Evolutionary conservation across 2,113 vertebrate genomes (phyloP), one percentile per base, ranked within the genome.

Genomic region (Corvus hawaiiensis): DNA sequence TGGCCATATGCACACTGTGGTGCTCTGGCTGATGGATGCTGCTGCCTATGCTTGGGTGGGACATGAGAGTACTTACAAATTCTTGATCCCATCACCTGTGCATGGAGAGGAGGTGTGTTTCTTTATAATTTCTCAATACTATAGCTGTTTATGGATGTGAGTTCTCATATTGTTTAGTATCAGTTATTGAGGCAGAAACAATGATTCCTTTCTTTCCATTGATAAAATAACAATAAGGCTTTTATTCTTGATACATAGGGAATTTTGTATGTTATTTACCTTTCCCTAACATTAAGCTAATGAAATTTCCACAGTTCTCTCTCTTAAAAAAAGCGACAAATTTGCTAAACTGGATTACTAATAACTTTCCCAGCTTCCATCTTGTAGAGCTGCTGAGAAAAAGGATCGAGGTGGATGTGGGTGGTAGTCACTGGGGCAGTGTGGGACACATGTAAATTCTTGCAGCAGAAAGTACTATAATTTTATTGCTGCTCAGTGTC

Each of bases 401-500:
- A 88, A 92, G 48, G 51, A 35, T 26, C 0, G 26, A 44, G 30
- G 37, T 51, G 35, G 44, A n/a, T 55, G 78, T 80, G 79, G 37
- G 46, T 67, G 24, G 46, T 54, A 35, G 59, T 62, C n/a, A 18
- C 44, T n/a, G 28, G 55, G 49, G 48, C 10, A 9, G 18, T 37
- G n/a, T 73, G 87, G 12, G 56, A 7, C 30, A 32, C 4, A 2
- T 24, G 49, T 72, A 84, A 93, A 79, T 72, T 52, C 43, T 52
- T 51, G 61, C 4, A 8, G 28, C 30, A 59, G 78, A 67, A 94
- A 86, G 71, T 64, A 41, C 67, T 81, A 32, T 39, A 33, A 76
- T 83, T 83, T 96, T 86, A 74, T 77, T 86, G 66, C 46, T 86
- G 16, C 74, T 95, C 33, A 87, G 61, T 51, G 22, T 68, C 79